Evolutionary conservation across 2,797 vertebrate genomes (phyloP), one percentile per base, ranked within the genome.

Genomic region (Octomys mimax): DNA sequence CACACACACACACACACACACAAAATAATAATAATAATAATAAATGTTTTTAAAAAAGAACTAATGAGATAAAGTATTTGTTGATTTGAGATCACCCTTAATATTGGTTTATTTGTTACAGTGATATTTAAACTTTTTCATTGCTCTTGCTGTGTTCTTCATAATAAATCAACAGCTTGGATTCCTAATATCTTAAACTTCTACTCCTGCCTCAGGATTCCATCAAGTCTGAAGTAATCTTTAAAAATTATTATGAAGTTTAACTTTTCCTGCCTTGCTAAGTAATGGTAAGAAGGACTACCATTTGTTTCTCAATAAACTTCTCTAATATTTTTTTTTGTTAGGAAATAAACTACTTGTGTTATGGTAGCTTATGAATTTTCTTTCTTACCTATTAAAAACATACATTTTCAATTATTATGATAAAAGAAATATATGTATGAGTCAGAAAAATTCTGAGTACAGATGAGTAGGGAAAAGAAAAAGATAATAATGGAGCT

Each of bases 291-390:
- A 79, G 42, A 70, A 31, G 82, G 42, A 70, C 28, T 89, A 33
- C 79, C 21, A 77, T 84, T 94, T 73, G 64, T 68, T 92, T 87
- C 73, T 94, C 24, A 94, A 95, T 79, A 93, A 94, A 90, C 94
- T 70, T 75, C n/a, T n/a, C 49, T 61, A 90, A 90, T 80, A 66
- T 39, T 87, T 73, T 66, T 49, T 94, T 92, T 90, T 84, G 33
- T 87, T 87, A 94, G 49, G 54, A 95, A 95, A 84, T 52, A 84
- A 18, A 77, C 5, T 16, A 81, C 6, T 24, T 70, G 46, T 62
- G 18, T 64, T 87, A 79, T n/a, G 24, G 22, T 92, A 85, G 9
- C 33, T 70, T 81, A 90, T 75, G 8, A 70, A 80, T 62, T 92
- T 91, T 2, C 70, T 39, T 86, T 96, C 80, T 84, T 81, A 66